phyloP scores from a whole-genome alignment of 2,888 invertebrate species.

The Orthosia gracilis region DNA sequence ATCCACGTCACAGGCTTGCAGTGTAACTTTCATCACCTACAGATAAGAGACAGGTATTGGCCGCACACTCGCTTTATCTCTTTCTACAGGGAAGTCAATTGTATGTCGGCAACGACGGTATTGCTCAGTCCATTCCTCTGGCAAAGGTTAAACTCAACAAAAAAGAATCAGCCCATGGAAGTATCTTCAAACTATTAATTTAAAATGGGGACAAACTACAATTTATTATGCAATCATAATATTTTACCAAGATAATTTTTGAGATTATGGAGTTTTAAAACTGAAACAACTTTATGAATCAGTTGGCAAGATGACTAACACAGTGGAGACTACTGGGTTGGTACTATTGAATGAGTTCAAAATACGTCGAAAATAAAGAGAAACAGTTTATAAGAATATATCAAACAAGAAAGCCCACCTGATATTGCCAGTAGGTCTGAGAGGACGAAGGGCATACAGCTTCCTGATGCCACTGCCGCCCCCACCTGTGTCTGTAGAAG shows the following conservation, averaged over 20 bases:
- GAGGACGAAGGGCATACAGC: constrained; percentile 84
- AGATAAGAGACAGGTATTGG: not conserved
- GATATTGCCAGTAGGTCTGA: constrained; percentile 84
- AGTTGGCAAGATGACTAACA: not conserved
- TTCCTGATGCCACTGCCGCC: constrained; percentile 81
- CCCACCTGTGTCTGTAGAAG: constrained; percentile 73
- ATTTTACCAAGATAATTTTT: not conserved
- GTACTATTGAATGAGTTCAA: not conserved
- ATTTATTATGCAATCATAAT: not conserved
- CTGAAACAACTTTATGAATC: not conserved
- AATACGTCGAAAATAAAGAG: not conserved
- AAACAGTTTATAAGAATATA: not conserved
- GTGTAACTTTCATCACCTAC: not conserved
- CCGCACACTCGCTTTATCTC: not conserved
- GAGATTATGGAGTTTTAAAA: not conserved
- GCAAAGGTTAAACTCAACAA: not conserved
- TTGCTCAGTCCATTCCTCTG: not conserved
- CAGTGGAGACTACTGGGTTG: not conserved
- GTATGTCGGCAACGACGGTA: not conserved
- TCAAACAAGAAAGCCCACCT: constrained; percentile 76
- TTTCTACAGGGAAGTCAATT: not conserved
- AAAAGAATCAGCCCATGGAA: not conserved
- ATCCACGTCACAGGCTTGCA: not conserved
- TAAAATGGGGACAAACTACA: not conserved
- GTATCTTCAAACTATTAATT: not conserved